Percentiles rank a stretch among this genome's conserved stretches.
phyloP scores from a whole-genome alignment of 2,797 vertebrate species.

The Cossypha heuglini region DNA sequence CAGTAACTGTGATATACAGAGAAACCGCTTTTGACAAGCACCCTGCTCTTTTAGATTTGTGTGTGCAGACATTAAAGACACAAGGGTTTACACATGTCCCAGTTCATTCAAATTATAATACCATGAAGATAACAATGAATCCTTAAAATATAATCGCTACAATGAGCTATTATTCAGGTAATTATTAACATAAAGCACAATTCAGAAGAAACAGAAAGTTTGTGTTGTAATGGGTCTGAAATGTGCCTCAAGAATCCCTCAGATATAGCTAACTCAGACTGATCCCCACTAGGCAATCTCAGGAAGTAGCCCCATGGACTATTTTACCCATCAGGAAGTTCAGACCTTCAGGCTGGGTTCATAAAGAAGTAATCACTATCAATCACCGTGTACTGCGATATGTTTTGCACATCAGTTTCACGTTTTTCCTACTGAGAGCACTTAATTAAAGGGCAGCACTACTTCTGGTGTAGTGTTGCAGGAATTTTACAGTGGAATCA shows the following conservation, averaged over 20 bases:
- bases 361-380: slow-evolving; percentile 87
- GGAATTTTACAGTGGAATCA: slow-evolving; percentile 80
- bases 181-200: not conserved
- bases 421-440: slow-evolving; percentile 77
- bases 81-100: not conserved
- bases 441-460: slow-evolving; percentile 81
- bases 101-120: not conserved
- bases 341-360: slow-evolving; percentile 87
- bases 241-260: slow-evolving; percentile 70
- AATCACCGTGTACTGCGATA: slow-evolving; percentile 78
- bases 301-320: slow-evolving; percentile 85
- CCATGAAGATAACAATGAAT: not conserved
- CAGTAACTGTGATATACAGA: not conserved
- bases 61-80: not conserved
- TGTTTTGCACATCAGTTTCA: slow-evolving; percentile 79
- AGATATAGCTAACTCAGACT: slow-evolving; percentile 77
- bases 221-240: slow-evolving; percentile 28
- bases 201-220: slow-evolving; percentile 2
- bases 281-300: slow-evolving; percentile 79
- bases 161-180: not conserved
- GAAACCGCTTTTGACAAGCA: not conserved
- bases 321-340: slow-evolving; percentile 85
- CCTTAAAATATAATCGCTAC: not conserved
- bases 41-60: not conserved
- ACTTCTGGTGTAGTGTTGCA: slow-evolving; percentile 81